Conservation (phyloP, 2,113 vertebrate genomes). For the Strigops habroptila region DNA sequence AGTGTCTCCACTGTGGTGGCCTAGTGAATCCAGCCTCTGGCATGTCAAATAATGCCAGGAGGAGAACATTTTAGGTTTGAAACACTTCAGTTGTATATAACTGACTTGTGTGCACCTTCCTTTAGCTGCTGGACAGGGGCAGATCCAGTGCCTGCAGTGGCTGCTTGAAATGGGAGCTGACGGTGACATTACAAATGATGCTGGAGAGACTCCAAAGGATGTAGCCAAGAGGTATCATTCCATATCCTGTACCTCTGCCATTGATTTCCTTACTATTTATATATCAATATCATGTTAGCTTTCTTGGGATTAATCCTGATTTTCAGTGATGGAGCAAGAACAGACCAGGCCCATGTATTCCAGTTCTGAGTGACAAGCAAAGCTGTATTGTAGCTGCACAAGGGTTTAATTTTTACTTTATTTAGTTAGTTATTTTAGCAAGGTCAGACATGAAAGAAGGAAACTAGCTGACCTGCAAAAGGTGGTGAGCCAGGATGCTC, state of each 20-base stretch:
- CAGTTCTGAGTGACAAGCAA: neutral
- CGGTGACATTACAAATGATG: conserved; percentile 72
- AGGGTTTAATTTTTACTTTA: neutral
- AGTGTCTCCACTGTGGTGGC: neutral
- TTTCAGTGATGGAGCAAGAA: neutral
- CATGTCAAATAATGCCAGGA: neutral
- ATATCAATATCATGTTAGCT: neutral
- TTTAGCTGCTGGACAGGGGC: conserved; percentile 78
- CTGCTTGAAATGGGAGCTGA: conserved; percentile 77
- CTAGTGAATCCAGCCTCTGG: neutral
- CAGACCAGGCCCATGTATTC: neutral
- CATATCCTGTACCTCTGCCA: neutral
- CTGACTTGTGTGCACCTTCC: neutral
- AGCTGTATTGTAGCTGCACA: neutral
- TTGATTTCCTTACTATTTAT: neutral
- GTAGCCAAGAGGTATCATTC: conserved; percentile 77
- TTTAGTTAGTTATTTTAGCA: neutral
- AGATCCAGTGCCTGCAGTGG: conserved; percentile 78
- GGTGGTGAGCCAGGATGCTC: neutral
- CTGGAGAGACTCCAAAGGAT: conserved; percentile 76
- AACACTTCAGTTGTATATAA: neutral
- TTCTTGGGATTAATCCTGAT: neutral
- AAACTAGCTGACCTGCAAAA: neutral
- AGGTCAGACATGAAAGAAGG: neutral
- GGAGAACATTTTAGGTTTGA: neutral